Evolutionary conservation across 30 jellyfish, hydroid and myxozoan genomes (phyloP).

Genomic region (Phacellophora camtschatica): DNA sequence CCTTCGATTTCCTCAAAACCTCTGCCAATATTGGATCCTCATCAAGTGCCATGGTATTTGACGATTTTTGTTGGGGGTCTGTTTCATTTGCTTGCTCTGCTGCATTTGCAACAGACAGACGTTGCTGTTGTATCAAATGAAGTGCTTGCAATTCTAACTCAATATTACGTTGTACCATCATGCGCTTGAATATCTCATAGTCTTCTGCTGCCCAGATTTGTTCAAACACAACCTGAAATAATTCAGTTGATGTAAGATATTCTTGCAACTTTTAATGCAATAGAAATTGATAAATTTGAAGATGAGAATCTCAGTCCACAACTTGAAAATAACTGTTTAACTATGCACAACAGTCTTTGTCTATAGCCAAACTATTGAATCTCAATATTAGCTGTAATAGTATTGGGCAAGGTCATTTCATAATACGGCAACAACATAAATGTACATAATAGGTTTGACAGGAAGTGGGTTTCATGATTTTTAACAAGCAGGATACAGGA

Average conservation of each 20-base stretch:
- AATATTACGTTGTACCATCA: conserved; percentile 95
- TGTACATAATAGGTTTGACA: too few species aligned
- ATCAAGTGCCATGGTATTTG: conserved; percentile 11
- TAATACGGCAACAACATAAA: too few species aligned
- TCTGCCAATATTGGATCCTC: conserved; percentile 80
- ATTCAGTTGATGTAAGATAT: neutral
- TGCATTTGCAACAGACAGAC: conserved; percentile 11
- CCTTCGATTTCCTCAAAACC: conserved; percentile 73
- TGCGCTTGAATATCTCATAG: conserved; percentile 83
- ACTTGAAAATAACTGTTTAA: too few species aligned
- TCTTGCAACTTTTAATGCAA: too few species aligned
- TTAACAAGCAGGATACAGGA: too few species aligned
- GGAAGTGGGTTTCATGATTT: too few species aligned
- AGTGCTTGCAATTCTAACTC: conserved; percentile 96
- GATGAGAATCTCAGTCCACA: too few species aligned
- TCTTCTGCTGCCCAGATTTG: conserved; percentile 99
- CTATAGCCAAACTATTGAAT: too few species aligned
- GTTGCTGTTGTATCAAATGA: conserved; percentile 79
- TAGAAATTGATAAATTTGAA: too few species aligned
- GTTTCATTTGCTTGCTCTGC: neutral
- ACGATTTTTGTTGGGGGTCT: neutral
- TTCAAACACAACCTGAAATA: conserved; percentile 78
- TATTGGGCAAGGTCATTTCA: too few species aligned
- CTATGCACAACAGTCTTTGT: too few species aligned
- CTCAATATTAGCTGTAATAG: too few species aligned